Conservation (phyloP, 1,140 invertebrate species). For the Eueides isabella region DNA sequence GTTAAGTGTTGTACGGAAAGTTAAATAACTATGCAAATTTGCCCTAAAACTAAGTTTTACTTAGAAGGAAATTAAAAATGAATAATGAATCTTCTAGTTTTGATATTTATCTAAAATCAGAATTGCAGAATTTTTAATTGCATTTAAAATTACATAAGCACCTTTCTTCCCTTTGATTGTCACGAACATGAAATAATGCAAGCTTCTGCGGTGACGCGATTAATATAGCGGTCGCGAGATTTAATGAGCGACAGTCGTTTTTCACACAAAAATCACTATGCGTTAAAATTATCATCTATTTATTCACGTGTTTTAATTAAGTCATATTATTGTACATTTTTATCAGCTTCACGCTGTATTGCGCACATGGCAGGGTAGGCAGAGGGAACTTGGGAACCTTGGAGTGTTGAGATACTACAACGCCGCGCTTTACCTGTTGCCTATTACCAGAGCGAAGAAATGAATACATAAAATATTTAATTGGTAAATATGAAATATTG, state of each 20-base stretch:
- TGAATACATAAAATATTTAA: too few species aligned
- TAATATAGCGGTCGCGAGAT: constrained; percentile 47
- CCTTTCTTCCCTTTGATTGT: constrained; percentile 27
- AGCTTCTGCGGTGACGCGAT: constrained; percentile 49
- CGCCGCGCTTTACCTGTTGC: too few species aligned
- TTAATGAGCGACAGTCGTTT: constrained; percentile 55
- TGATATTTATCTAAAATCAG: not conserved
- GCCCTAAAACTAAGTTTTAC: not conserved
- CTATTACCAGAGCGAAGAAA: too few species aligned
- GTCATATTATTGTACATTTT: not conserved
- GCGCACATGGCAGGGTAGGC: too few species aligned
- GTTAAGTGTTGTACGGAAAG: not conserved
- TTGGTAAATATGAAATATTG: too few species aligned
- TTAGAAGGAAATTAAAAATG: not conserved
- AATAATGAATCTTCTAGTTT: not conserved
- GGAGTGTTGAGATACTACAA: too few species aligned
- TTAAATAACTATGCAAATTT: constrained; percentile 6
- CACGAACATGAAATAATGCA: constrained; percentile 47
- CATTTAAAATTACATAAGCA: constrained; percentile 29
- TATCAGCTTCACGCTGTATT: too few species aligned
- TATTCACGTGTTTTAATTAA: not conserved
- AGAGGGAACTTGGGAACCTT: too few species aligned
- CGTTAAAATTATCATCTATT: not conserved
- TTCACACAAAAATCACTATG: constrained; percentile 31
- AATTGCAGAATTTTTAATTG: not conserved